phyloP scores from a whole-genome alignment of 2,113 vertebrate genomes.

The Miniopterus natalensis region DNA sequence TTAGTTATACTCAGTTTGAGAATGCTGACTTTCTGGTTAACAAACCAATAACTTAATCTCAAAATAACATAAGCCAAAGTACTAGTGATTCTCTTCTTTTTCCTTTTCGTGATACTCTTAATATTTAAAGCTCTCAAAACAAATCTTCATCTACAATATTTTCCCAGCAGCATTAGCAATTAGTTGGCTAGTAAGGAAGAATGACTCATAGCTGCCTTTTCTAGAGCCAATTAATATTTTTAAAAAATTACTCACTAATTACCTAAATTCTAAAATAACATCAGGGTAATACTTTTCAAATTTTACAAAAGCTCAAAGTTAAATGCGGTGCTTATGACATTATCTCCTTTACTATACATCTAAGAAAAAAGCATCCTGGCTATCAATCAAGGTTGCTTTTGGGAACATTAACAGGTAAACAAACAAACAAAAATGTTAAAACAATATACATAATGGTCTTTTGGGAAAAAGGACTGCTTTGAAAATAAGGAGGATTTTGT shows the following conservation, averaged over 20 bases:
- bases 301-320: constrained; percentile 44
- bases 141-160: constrained; percentile 41
- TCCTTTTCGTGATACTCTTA: constrained; percentile 12
- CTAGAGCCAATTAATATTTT: constrained; percentile 32
- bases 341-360: not conserved
- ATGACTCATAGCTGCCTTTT: constrained; percentile 23
- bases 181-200: constrained; percentile 46
- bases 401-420: constrained; percentile 18
- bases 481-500: constrained; percentile 31
- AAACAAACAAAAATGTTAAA: not conserved
- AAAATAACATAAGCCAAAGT: not conserved
- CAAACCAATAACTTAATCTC: constrained; percentile 19
- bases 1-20: constrained; percentile 23
- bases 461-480: not conserved
- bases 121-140: constrained; percentile 67
- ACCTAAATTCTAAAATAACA: constrained; percentile 55
- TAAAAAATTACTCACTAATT: constrained; percentile 24
- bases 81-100: constrained; percentile 22
- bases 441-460: not conserved
- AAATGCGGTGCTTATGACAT: constrained; percentile 25
- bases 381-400: constrained; percentile 40
- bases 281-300: constrained; percentile 23
- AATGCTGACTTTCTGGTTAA: constrained; percentile 51
- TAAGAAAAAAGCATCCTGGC: constrained; percentile 17
- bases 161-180: constrained; percentile 50